phyloP scores from a whole-genome alignment of 2,797 vertebrate genomes.

The Tenualosa ilisha region DNA sequence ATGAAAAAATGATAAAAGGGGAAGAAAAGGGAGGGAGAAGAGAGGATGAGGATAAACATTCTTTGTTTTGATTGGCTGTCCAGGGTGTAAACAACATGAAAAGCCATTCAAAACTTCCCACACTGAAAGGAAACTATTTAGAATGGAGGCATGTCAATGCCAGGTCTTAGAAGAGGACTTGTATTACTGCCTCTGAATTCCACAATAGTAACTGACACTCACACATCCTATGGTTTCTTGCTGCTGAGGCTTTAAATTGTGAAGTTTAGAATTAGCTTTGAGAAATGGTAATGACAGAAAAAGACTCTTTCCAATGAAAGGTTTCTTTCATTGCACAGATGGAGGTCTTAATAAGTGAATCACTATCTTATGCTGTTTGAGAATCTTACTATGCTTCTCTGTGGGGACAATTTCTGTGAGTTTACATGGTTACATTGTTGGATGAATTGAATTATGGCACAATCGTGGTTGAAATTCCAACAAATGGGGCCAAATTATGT shows the following conservation, averaged over 20 bases:
- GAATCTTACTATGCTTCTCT: neutral
- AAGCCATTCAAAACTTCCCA: neutral
- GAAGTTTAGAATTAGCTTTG: neutral
- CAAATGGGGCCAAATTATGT: neutral
- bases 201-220: no score
- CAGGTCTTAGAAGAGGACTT: neutral
- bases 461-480: neutral
- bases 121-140: slow-evolving; percentile 1
- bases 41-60: neutral
- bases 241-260: no score
- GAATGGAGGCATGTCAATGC: neutral
- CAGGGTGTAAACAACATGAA: slow-evolving; percentile 6
- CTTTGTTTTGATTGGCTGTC: neutral
- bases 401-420: neutral
- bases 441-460: neutral
- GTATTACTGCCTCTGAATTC: no score
- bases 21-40: neutral
- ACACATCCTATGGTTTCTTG: no score
- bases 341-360: neutral
- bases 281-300: neutral
- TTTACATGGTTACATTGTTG: neutral
- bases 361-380: neutral
- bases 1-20: slow-evolving; percentile 56
- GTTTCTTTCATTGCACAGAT: neutral
- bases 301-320: neutral